These are phyloP conservation scores for Aulostomus chinensis DNA, from an alignment of 2,797 vertebrate genomes.

Conservation along the genomic window DNA sequence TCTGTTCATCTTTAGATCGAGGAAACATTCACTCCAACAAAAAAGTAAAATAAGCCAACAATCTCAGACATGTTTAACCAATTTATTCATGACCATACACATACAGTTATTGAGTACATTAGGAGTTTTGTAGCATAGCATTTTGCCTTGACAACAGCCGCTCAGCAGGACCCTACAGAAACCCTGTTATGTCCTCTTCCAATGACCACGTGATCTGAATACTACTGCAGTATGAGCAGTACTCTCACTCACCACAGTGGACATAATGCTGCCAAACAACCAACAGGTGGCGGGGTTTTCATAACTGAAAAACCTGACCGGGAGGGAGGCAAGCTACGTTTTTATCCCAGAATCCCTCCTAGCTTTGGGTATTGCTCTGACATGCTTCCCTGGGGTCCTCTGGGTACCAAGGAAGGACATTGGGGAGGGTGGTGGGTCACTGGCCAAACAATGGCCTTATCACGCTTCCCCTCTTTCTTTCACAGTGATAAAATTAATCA, in stretches of 20 bases:
- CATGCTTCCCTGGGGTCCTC: constrained; percentile 56
- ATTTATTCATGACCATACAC: constrained; percentile 87
- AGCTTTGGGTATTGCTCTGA: constrained; percentile 61
- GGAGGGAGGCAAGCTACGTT: constrained; percentile 29
- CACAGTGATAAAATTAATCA: constrained; percentile 76
- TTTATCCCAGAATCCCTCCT: constrained; percentile 24
- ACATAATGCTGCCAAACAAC: constrained; percentile 29
- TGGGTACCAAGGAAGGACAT: constrained; percentile 30
- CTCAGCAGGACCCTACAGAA: constrained; percentile 60
- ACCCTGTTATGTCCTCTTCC: constrained; percentile 42
- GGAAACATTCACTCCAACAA: no score
- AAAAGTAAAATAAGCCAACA: not conserved
- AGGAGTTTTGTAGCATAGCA: constrained; percentile 84
- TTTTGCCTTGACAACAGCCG: constrained; percentile 86
- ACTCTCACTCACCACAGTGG: constrained; percentile 52
- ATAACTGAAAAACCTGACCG: constrained; percentile 26
- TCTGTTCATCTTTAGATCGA: no score
- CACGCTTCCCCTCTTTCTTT: constrained; percentile 47
- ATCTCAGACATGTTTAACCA: constrained; percentile 68
- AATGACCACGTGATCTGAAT: constrained; percentile 37
- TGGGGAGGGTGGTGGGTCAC: constrained; percentile 29
- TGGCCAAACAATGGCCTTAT: constrained; percentile 29
- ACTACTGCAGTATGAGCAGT: constrained; percentile 47
- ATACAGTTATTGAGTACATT: constrained; percentile 85
- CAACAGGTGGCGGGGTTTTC: constrained; percentile 21